A percentile compares a stretch with the other conserved stretches of the same genome.
Conservation (phyloP, 2,113 vertebrate species). For the Microtus richardsoni region DNA sequence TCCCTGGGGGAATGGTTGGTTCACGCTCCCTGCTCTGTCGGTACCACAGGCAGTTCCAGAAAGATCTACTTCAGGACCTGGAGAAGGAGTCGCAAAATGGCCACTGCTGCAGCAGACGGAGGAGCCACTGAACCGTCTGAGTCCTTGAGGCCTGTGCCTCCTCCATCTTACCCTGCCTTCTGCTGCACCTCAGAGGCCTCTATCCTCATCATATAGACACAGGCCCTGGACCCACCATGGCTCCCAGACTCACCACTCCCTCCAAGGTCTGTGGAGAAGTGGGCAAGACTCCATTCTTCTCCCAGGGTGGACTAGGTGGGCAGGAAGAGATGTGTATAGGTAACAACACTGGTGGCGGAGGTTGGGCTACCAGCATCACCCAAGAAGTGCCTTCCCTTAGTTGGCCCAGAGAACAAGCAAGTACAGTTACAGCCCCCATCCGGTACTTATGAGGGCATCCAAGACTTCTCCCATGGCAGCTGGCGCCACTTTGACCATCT, state of each 20-base stretch:
- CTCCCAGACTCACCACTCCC: background rate
- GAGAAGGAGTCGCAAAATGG: conserved; percentile 88
- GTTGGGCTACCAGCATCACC: background rate
- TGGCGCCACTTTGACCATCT: background rate
- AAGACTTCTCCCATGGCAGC: background rate
- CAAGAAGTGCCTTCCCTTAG: background rate
- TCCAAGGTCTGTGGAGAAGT: conserved; percentile 31
- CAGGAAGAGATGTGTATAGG: background rate
- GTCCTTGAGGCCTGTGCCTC: conserved; percentile 84
- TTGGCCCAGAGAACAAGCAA: background rate
- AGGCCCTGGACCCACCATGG: fast-evolving
- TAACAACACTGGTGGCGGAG: background rate
- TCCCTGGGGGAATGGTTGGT: background rate
- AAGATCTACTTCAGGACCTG: conserved; percentile 89
- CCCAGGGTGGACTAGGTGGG: background rate
- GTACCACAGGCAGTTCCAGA: conserved; percentile 90
- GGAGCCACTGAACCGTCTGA: conserved; percentile 90
- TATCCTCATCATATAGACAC: conserved; percentile 79
- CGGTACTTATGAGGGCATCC: background rate
- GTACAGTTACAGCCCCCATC: background rate
- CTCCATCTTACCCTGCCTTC: conserved; percentile 83
- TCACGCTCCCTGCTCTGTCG: background rate
- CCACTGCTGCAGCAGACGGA: conserved; percentile 91
- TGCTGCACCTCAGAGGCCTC: conserved; percentile 77
- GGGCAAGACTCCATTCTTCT: background rate